Conservation (phyloP, 92 coral and sea anemone species). For the Montipora capitata region DNA sequence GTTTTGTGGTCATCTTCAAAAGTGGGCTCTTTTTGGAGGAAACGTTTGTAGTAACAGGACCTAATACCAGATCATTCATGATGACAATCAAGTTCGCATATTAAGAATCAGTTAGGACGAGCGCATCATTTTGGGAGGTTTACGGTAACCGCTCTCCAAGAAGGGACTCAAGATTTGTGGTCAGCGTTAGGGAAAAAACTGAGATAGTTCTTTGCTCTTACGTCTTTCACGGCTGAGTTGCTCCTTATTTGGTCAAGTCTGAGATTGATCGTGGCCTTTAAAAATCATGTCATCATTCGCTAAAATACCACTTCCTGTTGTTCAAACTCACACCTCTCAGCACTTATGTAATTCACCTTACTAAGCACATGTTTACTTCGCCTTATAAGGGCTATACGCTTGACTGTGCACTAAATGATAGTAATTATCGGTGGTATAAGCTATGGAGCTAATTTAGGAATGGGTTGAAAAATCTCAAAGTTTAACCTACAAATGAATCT, state of each 20-base stretch:
- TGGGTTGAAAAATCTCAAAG: background rate
- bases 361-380: slow-evolving; percentile 40
- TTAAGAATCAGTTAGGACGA: slow-evolving; percentile 7
- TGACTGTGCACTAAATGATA: slow-evolving; percentile 37
- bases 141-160: background rate
- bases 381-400: slow-evolving; percentile 39
- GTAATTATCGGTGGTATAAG: background rate
- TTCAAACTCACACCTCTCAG: background rate
- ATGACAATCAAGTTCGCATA: slow-evolving; percentile 1
- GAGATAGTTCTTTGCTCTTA: background rate
- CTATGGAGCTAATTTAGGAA: background rate
- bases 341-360: slow-evolving; percentile 22
- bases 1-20: slow-evolving; percentile 9
- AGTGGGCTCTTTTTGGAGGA: background rate
- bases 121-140: background rate
- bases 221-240: background rate
- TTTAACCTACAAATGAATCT: slow-evolving; percentile 28
- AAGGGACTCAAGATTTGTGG: slow-evolving; percentile 3
- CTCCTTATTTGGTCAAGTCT: slow-evolving; percentile 48
- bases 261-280: background rate
- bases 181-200: background rate
- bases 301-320: slow-evolving; percentile 41
- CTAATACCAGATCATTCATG: background rate
- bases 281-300: slow-evolving; percentile 16
- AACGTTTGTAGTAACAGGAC: slow-evolving; percentile 8